A percentile compares a stretch with the other conserved stretches of the same genome.
Evolutionary conservation across 2,113 vertebrate species (phyloP).

Genomic region (Dromiciops gliroides): DNA sequence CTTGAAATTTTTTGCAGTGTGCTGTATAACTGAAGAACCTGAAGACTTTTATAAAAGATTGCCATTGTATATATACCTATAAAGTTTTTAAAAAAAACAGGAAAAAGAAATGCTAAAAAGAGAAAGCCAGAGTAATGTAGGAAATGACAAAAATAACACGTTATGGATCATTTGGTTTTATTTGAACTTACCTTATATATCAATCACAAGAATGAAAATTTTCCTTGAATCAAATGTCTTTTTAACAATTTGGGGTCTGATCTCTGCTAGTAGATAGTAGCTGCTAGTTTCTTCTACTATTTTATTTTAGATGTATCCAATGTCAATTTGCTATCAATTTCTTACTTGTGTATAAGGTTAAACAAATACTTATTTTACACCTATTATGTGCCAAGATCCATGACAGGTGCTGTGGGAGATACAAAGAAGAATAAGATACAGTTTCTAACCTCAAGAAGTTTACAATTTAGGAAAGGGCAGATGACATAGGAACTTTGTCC

Average conservation of each 20-base stretch:
- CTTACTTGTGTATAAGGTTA: background rate
- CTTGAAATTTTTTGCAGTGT: background rate
- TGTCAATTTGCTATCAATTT: background rate
- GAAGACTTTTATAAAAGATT: conserved; percentile 10
- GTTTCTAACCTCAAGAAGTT: background rate
- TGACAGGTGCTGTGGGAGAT: background rate
- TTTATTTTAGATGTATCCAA: background rate
- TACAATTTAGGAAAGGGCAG: background rate
- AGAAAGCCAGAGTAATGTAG: background rate
- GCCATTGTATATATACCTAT: background rate
- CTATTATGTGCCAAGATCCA: background rate
- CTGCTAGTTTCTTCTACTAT: background rate
- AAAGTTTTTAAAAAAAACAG: background rate
- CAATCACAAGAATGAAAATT: background rate
- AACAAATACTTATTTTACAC: background rate
- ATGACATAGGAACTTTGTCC: background rate
- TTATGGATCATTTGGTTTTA: background rate
- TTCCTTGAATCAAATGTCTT: background rate
- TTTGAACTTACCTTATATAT: background rate
- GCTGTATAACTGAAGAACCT: conserved; percentile 26
- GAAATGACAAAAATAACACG: background rate
- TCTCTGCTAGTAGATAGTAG: background rate
- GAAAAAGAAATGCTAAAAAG: background rate
- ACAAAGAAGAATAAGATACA: background rate
- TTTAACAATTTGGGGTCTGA: background rate